These are phyloP conservation scores for Turnix velox DNA, from an alignment of 2,113 vertebrate species.

Conservation along the genomic window DNA sequence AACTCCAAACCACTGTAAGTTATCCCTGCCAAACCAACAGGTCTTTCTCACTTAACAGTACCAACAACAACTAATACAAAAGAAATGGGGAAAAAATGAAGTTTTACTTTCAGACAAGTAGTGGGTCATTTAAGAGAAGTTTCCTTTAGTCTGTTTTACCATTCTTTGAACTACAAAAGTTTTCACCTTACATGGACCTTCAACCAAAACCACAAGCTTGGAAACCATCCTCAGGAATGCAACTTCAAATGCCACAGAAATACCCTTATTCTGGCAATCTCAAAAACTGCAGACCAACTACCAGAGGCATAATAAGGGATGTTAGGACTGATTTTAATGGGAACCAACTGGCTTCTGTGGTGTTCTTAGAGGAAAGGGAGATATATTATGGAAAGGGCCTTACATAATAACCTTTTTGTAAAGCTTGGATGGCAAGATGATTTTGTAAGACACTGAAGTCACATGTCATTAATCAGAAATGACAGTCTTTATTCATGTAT, in stretches of 20 bases:
- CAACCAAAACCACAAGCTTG: neutral
- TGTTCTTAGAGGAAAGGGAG: slow-evolving; percentile 60
- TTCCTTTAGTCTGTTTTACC: neutral
- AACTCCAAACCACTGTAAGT: neutral
- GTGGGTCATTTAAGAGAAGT: neutral
- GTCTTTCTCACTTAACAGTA: neutral
- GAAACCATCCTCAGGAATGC: slow-evolving; percentile 17
- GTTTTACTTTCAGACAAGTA: neutral
- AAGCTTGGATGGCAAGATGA: slow-evolving; percentile 75
- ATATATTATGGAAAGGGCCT: slow-evolving; percentile 68
- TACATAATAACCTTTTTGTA: slow-evolving; percentile 80
- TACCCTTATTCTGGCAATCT: slow-evolving; percentile 10
- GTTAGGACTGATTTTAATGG: slow-evolving; percentile 11
- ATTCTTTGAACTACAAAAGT: neutral
- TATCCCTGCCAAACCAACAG: neutral
- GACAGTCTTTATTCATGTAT: slow-evolving; percentile 88
- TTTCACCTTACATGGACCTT: neutral
- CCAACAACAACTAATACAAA: neutral
- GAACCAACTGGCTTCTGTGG: slow-evolving; percentile 42
- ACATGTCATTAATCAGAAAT: slow-evolving; percentile 89
- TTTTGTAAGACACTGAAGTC: slow-evolving; percentile 76
- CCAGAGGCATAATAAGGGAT: slow-evolving; percentile 12
- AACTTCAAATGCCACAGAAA: slow-evolving; percentile 51
- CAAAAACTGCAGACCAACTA: slow-evolving; percentile 21
- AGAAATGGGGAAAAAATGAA: neutral